Conservation (phyloP, 64 coral and sea anemone genomes). For the Stylophora pistillata region DNA sequence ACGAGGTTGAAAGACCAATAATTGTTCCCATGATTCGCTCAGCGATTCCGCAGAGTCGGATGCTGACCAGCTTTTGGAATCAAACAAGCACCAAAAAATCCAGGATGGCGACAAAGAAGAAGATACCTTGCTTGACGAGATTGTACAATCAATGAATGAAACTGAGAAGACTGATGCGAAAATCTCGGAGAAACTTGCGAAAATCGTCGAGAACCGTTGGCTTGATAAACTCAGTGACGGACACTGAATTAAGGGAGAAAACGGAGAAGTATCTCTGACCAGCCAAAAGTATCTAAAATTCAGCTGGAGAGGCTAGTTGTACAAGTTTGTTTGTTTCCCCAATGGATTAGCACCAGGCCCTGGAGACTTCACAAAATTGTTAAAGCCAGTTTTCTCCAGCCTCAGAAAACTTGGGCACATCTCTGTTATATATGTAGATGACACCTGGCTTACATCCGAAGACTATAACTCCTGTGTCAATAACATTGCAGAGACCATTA, state of each 20-base stretch:
- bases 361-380: slow-evolving; percentile 52
- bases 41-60: neutral
- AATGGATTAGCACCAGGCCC: slow-evolving; percentile 54
- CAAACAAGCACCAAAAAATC: neutral
- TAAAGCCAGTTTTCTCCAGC: slow-evolving; percentile 58
- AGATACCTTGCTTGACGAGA: slow-evolving; percentile 53
- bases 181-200: slow-evolving; percentile 52
- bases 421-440: slow-evolving; percentile 63
- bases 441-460: slow-evolving; percentile 48
- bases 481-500: slow-evolving; percentile 40
- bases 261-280: slow-evolving; percentile 55
- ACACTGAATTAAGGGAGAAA: slow-evolving; percentile 39
- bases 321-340: slow-evolving; percentile 44
- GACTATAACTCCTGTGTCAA: slow-evolving; percentile 31
- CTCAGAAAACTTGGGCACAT: slow-evolving; percentile 33
- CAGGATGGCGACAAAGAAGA: slow-evolving; percentile 46
- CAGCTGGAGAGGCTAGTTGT: slow-evolving; percentile 35
- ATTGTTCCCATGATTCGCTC: neutral
- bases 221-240: slow-evolving; percentile 51
- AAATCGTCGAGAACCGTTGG: slow-evolving; percentile 47
- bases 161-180: slow-evolving; percentile 49
- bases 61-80: neutral
- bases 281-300: slow-evolving; percentile 38
- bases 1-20: neutral
- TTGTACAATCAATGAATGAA: slow-evolving; percentile 55